phyloP scores from a whole-genome alignment of 2,888 invertebrate genomes.

The Plagodis dolabraria region DNA sequence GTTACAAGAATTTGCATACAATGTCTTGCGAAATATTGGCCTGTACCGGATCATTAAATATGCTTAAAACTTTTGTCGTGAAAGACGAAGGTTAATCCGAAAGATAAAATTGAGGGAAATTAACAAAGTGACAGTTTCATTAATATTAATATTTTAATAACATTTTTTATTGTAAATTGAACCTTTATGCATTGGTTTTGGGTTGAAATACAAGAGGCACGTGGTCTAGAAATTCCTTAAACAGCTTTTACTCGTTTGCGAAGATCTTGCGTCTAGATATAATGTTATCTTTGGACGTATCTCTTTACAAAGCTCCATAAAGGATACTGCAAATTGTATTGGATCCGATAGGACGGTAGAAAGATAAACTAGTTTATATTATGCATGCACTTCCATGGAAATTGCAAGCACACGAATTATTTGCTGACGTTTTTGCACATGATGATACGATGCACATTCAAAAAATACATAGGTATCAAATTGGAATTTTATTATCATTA shows the following conservation, averaged over 20 bases:
- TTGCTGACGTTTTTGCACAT: not conserved
- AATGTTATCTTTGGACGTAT: constrained; percentile 41
- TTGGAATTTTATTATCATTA: too few relatives aligned
- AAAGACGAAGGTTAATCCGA: not conserved
- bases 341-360: constrained; percentile 11
- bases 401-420: constrained; percentile 2
- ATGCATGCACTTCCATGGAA: constrained; percentile 11
- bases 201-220: not conserved
- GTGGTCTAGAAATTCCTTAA: constrained; percentile 3
- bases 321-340: constrained; percentile 34
- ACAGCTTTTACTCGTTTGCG: constrained; percentile 10
- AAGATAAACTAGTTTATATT: not conserved
- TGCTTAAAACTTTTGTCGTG: not conserved
- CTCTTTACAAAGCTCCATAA: constrained; percentile 29
- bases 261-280: constrained; percentile 32
- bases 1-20: constrained; percentile 18
- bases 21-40: constrained; percentile 18
- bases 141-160: not conserved
- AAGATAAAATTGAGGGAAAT: not conserved
- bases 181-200: not conserved
- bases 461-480: too few relatives aligned
- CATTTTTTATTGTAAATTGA: not conserved
- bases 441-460: too few relatives aligned
- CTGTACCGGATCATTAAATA: constrained; percentile 22
- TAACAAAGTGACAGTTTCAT: constrained; percentile 2